These are phyloP conservation scores for Amaurobius ferox DNA, from an alignment of 2,888 invertebrate genomes.

Conservation along the genomic window DNA sequence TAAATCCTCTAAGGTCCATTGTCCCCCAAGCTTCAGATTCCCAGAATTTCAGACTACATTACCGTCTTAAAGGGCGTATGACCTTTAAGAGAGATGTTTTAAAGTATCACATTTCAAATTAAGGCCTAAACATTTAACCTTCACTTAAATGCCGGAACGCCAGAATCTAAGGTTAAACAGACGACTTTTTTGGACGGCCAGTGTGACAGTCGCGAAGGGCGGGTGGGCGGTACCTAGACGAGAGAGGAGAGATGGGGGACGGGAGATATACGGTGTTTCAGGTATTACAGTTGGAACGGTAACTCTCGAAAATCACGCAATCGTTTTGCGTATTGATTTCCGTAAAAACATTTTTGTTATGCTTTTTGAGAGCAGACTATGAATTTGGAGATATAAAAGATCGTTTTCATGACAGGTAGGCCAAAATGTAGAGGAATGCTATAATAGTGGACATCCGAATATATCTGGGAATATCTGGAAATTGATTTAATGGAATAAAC, in stretches of 20 bases:
- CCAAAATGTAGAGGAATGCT: too few species aligned
- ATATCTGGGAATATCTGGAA: too few species aligned
- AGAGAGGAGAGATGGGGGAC: background rate
- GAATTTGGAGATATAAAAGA: background rate
- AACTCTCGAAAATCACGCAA: background rate
- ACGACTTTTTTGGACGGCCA: background rate
- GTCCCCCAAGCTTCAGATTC: background rate
- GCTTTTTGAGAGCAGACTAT: background rate
- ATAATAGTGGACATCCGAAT: too few species aligned
- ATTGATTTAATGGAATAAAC: too few species aligned
- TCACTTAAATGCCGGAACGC: background rate
- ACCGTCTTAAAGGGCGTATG: background rate
- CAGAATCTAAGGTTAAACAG: background rate
- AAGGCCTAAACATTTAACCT: background rate
- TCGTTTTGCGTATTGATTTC: background rate
- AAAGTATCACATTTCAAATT: background rate
- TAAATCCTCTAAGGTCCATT: background rate
- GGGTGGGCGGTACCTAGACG: background rate
- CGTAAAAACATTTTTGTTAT: background rate
- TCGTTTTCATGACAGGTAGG: too few species aligned
- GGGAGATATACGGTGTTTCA: background rate
- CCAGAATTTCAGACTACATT: too few species aligned
- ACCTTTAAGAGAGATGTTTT: background rate
- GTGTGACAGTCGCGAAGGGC: background rate
- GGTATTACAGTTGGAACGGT: background rate